A percentile compares a stretch with the other conserved stretches of the same genome.
Conservation (phyloP, 2,113 vertebrate genomes). For the Poecilia latipinna region DNA sequence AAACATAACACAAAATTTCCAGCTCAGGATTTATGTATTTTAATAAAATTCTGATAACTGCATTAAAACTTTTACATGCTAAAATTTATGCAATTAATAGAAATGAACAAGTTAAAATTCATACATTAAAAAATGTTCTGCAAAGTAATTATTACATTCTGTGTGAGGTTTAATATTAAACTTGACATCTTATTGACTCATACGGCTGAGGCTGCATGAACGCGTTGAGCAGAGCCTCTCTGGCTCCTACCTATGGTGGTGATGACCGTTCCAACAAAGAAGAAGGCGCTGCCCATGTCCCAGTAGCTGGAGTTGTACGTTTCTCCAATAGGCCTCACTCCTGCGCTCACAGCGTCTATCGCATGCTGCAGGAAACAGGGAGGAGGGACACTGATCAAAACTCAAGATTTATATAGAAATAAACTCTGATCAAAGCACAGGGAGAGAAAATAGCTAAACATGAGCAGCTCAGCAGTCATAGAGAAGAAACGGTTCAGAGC, state of each 20-base stretch:
- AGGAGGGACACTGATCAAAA: neutral
- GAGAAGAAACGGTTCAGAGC: neutral
- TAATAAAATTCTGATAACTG: too few species aligned
- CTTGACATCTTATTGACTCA: neutral
- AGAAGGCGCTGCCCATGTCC: conserved; percentile 97
- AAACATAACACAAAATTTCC: too few species aligned
- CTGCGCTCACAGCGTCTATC: conserved; percentile 90
- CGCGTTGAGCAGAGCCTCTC: neutral
- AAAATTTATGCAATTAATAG: too few species aligned
- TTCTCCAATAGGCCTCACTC: conserved; percentile 93
- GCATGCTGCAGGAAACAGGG: conserved; percentile 82
- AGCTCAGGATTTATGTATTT: too few species aligned
- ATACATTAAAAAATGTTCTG: too few species aligned
- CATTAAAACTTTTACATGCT: too few species aligned
- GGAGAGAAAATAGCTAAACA: neutral
- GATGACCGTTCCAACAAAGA: conserved; percentile 98
- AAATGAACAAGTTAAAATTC: too few species aligned
- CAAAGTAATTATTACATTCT: too few species aligned
- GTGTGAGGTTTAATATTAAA: neutral
- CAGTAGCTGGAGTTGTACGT: conserved; percentile 93
- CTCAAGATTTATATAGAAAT: too few species aligned
- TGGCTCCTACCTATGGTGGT: conserved; percentile 91
- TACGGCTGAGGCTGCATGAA: neutral
- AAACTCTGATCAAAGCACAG: neutral
- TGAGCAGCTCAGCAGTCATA: neutral